Evolutionary conservation across 2,797 vertebrate species (phyloP).

Genomic region (Hydrophis major): DNA sequence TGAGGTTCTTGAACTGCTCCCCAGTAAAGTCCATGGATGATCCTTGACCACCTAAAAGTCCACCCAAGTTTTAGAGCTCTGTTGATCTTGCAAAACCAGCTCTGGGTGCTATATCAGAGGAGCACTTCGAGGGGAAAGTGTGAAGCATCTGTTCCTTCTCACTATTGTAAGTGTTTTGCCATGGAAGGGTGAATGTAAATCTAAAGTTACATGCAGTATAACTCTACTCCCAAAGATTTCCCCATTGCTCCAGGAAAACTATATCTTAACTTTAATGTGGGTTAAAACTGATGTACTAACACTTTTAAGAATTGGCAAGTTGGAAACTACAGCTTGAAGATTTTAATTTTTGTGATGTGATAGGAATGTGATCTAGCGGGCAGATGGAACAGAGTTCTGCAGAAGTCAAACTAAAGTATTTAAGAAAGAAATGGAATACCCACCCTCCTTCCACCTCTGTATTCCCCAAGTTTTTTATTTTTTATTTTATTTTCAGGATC

Average conservation of each 20-base stretch:
- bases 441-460: background rate
- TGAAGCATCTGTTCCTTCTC: background rate
- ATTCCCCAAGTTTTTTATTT: background rate
- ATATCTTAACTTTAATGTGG: background rate
- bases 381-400: background rate
- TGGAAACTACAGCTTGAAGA: background rate
- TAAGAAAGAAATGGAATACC: background rate
- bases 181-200: background rate
- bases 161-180: background rate
- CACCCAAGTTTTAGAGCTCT: background rate
- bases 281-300: background rate
- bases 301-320: background rate
- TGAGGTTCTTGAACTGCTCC: background rate
- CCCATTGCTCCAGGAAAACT: background rate
- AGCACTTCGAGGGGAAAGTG: background rate
- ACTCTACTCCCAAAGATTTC: background rate
- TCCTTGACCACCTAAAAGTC: background rate
- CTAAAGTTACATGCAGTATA: background rate
- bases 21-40: background rate
- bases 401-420: background rate
- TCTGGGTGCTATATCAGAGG: constrained; percentile 1
- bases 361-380: background rate
- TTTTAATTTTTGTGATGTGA: background rate
- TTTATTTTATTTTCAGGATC: background rate
- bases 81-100: background rate